phyloP scores from a whole-genome alignment of 2,888 invertebrate species.

The Drosophila meridionalis region DNA sequence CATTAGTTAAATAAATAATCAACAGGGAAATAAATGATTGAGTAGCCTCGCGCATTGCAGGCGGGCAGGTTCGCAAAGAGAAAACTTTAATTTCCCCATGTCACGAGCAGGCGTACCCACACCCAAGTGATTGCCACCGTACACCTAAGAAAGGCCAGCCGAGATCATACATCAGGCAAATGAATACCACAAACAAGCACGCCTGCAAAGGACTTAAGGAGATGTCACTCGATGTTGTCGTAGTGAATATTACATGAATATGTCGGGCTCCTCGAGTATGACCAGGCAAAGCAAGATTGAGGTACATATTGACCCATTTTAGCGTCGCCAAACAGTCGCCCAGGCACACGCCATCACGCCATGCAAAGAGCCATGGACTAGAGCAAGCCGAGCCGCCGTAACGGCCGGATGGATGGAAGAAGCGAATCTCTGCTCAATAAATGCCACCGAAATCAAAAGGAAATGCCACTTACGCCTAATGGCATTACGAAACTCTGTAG shows the following conservation, averaged over 20 bases:
- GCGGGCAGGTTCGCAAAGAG: conserved; percentile 8
- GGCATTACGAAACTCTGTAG: conserved; percentile 59
- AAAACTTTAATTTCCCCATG: conserved; percentile 43
- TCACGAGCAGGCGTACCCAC: conserved; percentile 37
- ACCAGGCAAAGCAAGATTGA: conserved; percentile 9
- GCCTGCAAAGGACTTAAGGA: conserved; percentile 53
- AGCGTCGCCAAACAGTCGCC: conserved; percentile 56
- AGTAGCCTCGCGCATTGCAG: conserved; percentile 38
- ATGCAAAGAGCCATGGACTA: conserved; percentile 13
- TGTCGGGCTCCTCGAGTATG: conserved; percentile 25
- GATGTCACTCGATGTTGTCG: conserved; percentile 63
- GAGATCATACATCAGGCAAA: conserved; percentile 61
- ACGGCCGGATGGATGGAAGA: conserved; percentile 11
- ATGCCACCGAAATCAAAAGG: conserved; percentile 77
- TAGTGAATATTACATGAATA: conserved; percentile 72
- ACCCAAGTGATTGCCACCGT: conserved; percentile 5
- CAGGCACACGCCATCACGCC: conserved; percentile 2
- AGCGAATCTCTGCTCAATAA: conserved; percentile 68
- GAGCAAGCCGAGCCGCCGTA: not conserved
- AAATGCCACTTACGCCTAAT: conserved; percentile 77
- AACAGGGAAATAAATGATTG: conserved; percentile 76
- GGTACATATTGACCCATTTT: conserved; percentile 66
- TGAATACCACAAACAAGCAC: conserved; percentile 45
- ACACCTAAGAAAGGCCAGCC: conserved; percentile 55
- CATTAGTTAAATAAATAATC: conserved; percentile 83